Base-by-base conservation (phyloP, 2,888 invertebrate species). In the Lutraria lutraria region DNA sequence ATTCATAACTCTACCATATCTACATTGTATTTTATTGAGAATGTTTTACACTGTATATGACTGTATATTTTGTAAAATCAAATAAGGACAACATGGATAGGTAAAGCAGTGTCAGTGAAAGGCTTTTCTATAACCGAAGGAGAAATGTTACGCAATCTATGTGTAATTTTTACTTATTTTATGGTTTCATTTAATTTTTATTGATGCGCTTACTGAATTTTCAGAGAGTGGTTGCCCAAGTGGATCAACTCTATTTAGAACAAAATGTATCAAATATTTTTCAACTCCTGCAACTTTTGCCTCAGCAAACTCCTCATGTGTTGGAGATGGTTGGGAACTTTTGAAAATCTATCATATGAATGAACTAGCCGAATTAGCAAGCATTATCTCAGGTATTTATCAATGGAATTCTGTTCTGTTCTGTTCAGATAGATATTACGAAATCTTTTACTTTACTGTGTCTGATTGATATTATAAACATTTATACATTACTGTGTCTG, bases 311-410 rank as follows among this genome's bases (percentile, higher is more conserved):
- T 16, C 76, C 10, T 43, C 54, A 2, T 92, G 91, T 82, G 81
- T 52, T 2, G n/a, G 79, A 12, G 25, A 83, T 43, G 81, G 86
- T n/a, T 83, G 79, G 3, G 85, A 43, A n/a, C 82, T 92, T 4
- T 68, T 92, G 0, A 63, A 89, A 81, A 79, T 92, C 0, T 82
- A 89, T 56, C 88, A 83, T 31, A 31, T 60, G 56, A 82, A 60
- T 16, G 92, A 92, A 76, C 60, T 91, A 19, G 6, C 76, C 16
- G 89, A 89, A 85, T 63, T 92, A 34, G 54, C 88, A 16, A 84
- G 79, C 19, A n/a, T 43, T 13, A 54, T 91, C 6, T 53, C 68
- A 81, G 88, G 92, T 92, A 88, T 72, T 29, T 60, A 72, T 83
- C 25, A n/a, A 25, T 68, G 25, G 8, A 10, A 19, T 60, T 34